Evolutionary conservation across 2,888 invertebrate genomes (phyloP), one percentile per base, ranked within the genome.

Genomic region (Deladenus siricidicola): DNA sequence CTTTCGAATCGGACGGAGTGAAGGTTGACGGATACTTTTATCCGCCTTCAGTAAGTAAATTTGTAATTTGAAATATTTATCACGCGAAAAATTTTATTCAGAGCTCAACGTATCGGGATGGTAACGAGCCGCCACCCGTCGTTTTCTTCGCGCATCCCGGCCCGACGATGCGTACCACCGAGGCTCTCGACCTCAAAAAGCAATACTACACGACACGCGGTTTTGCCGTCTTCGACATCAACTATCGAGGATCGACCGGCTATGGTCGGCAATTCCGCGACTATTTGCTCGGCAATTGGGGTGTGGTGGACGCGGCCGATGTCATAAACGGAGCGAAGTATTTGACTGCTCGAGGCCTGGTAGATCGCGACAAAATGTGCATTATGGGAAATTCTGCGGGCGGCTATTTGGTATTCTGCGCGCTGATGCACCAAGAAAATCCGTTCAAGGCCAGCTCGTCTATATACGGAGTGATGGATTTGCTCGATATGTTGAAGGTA

Each of bases 221-320:
- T n/a, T 79, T 81, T 68, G 81, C 80, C 19, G 75, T 82, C 1
- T 73, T 81, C 39, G 80, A 80, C 73, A 80, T 82, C 6, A 79
- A 81, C 69, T 82, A 82, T 68, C 69, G 82, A 19, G 82, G 82
- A 24, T 80, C 80, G 47, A 80, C 80, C 23, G 81, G 81, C 4
- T 80, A 77, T 66, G 82, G 82, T 23, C 74, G 78, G 19, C 63
- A 69, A 4, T 81, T 80, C 71, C 68, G 82, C 29, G 70, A 79
- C 52, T 68, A 71, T 64, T 56, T 71, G 44, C 64, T 72, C 55
- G 62, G 65, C 24, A 65, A 70, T 17, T 81, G 80, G 80, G 82
- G 82, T 19, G 62, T 81, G 2, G 75, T 63, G 56, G 82, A 82
- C 64, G 72, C 80, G 3, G 79, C 81, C 54, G 82, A 82, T 66